A percentile compares a stretch with the other conserved stretches of the same genome.
Evolutionary conservation across 1,140 invertebrate species (phyloP).

Genomic region (Neodiprion virginianus): DNA sequence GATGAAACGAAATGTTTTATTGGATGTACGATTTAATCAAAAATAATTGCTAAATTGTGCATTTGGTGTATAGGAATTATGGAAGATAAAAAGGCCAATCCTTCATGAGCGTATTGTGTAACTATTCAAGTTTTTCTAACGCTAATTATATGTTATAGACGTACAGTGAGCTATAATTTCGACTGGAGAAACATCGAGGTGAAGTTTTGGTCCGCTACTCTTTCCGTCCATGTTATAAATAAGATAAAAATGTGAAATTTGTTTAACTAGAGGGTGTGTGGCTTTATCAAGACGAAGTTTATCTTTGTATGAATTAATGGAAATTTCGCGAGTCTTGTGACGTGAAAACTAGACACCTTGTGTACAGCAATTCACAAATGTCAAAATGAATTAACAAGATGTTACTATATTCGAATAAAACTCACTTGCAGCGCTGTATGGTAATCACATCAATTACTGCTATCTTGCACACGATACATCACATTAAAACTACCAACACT

Average conservation of each 20-base stretch:
- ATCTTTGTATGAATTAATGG: neutral
- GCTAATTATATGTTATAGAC: neutral
- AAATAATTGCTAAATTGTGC: neutral
- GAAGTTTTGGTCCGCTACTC: no score
- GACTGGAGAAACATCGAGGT: no score
- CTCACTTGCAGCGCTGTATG: neutral
- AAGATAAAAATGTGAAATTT: no score
- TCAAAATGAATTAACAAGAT: constrained; percentile 5
- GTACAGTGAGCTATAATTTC: neutral
- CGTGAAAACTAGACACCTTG: neutral
- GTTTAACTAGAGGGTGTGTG: no score
- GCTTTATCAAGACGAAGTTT: no score
- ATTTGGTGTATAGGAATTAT: neutral
- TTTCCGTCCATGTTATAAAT: no score
- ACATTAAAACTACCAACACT: neutral
- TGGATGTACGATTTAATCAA: no score
- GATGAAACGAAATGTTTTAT: neutral
- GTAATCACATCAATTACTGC: neutral
- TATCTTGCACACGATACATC: neutral
- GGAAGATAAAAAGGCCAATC: neutral
- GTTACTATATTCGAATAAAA: neutral
- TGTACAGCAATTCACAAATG: constrained; percentile 5
- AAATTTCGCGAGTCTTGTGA: neutral
- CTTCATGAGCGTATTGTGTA: neutral
- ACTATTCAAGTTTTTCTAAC: neutral